A percentile compares a stretch with the other conserved stretches of the same genome.
phyloP scores from a whole-genome alignment of 2,888 invertebrate species.

The Agrotis segetum region DNA sequence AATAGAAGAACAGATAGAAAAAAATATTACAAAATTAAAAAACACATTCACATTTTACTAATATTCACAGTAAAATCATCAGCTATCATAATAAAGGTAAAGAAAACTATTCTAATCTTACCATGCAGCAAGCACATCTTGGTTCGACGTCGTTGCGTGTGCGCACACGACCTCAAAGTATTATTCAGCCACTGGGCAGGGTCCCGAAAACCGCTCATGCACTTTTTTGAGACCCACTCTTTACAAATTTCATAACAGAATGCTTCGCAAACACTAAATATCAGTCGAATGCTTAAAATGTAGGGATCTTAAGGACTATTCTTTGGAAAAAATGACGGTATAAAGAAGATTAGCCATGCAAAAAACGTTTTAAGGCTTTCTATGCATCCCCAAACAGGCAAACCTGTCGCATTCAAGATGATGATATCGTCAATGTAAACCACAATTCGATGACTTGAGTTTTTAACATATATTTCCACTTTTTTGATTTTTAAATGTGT shows the following conservation, averaged over 20 bases:
- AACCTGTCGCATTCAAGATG: not conserved
- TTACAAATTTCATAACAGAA: not conserved
- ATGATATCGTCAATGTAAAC: conserved; percentile 30
- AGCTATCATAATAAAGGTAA: conserved; percentile 30
- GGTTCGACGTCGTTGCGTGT: conserved; percentile 71
- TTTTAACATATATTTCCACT: conserved; percentile 12
- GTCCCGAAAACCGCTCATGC: conserved; percentile 71
- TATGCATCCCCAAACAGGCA: not conserved
- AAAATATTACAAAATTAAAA: not conserved
- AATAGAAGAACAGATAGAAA: too few species aligned
- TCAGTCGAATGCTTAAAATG: not conserved
- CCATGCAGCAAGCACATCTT: conserved; percentile 78
- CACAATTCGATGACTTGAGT: not conserved
- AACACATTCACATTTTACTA: conserved; percentile 3
- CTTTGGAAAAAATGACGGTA: not conserved
- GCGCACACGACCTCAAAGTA: conserved; percentile 93
- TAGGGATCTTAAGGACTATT: not conserved
- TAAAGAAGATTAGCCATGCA: not conserved
- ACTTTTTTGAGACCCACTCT: conserved; percentile 45
- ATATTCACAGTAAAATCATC: conserved; percentile 26
- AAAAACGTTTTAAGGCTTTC: not conserved
- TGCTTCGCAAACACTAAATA: conserved; percentile 20
- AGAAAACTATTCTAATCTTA: conserved; percentile 77
- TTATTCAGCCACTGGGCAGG: conserved; percentile 97
- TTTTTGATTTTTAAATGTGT: not conserved